These are phyloP conservation scores for Spodoptera frugiperda DNA, from an alignment of 1,140 invertebrate genomes.

Conservation along the genomic window DNA sequence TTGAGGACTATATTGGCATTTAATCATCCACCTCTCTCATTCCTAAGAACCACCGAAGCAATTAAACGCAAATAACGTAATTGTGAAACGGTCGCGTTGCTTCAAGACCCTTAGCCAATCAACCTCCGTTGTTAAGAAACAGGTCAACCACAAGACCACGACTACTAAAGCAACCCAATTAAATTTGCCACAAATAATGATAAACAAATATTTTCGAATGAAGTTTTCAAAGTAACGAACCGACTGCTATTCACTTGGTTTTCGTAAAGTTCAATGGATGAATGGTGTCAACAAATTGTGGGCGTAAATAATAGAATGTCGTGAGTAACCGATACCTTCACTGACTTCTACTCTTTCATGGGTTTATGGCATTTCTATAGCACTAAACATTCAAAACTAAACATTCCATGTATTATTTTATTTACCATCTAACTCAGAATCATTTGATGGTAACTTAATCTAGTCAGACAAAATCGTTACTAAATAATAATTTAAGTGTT, in stretches of 20 bases:
- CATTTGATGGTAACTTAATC: no score
- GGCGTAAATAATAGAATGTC: background rate
- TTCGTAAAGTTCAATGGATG: slow-evolving; percentile 10
- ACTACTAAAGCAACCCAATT: slow-evolving; percentile 28
- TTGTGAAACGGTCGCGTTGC: background rate
- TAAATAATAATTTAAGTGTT: no score
- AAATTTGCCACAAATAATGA: slow-evolving; percentile 9
- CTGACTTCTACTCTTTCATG: no score
- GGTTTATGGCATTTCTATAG: no score
- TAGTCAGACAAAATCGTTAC: no score
- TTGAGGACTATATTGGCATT: no score
- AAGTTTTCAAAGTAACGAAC: slow-evolving; percentile 5
- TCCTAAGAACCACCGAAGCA: background rate
- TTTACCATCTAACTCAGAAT: no score
- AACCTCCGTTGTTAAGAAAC: slow-evolving; percentile 3
- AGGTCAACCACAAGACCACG: slow-evolving; percentile 5
- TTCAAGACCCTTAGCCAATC: background rate
- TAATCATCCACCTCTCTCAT: no score
- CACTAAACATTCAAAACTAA: no score
- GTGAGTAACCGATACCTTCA: background rate
- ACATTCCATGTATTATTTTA: no score
- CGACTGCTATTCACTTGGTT: slow-evolving; percentile 11
- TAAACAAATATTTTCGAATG: slow-evolving; percentile 9
- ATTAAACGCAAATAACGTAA: background rate
- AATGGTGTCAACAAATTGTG: background rate